Conservation (phyloP, 2,888 invertebrate genomes). For the Drosophila eohydei region DNA sequence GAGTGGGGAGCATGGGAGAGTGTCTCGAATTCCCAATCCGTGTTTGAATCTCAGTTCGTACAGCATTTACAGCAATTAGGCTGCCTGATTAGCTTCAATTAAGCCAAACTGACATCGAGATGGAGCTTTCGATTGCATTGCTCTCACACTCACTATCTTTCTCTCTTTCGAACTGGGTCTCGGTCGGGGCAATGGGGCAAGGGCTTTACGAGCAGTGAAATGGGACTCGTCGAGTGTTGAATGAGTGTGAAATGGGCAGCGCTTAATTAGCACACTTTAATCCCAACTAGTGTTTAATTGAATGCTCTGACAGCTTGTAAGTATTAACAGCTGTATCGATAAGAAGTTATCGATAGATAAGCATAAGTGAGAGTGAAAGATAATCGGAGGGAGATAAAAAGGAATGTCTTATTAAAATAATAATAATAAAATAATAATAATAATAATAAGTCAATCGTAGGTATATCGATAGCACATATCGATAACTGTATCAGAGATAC, state of each 20-base stretch:
- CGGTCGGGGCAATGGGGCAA: slow-evolving; percentile 17
- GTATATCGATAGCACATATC: not conserved
- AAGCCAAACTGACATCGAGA: slow-evolving; percentile 47
- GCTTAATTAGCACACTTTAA: slow-evolving; percentile 11
- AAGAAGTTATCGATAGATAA: slow-evolving; percentile 4
- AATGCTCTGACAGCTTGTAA: not conserved
- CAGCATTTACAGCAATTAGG: slow-evolving; percentile 59
- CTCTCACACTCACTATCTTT: not conserved
- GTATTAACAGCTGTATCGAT: not conserved
- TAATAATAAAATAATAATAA: too few relatives aligned
- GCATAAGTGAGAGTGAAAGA: not conserved
- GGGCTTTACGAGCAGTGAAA: slow-evolving; percentile 12
- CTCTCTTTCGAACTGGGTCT: slow-evolving; percentile 12
- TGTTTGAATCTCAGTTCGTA: slow-evolving; percentile 29
- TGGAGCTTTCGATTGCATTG: slow-evolving; percentile 12
- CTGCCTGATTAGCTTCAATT: slow-evolving; percentile 72
- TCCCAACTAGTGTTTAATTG: not conserved
- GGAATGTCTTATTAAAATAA: not conserved
- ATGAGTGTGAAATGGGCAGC: slow-evolving; percentile 21
- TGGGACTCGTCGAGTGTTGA: slow-evolving; percentile 12
- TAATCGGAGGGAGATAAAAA: not conserved
- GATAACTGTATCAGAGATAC: too few relatives aligned
- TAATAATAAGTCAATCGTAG: not conserved
- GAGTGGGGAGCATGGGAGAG: not conserved
- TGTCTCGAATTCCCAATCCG: slow-evolving; percentile 7